phyloP scores from a whole-genome alignment of 2,888 invertebrate species.

The Melangyna quadrimaculata region DNA sequence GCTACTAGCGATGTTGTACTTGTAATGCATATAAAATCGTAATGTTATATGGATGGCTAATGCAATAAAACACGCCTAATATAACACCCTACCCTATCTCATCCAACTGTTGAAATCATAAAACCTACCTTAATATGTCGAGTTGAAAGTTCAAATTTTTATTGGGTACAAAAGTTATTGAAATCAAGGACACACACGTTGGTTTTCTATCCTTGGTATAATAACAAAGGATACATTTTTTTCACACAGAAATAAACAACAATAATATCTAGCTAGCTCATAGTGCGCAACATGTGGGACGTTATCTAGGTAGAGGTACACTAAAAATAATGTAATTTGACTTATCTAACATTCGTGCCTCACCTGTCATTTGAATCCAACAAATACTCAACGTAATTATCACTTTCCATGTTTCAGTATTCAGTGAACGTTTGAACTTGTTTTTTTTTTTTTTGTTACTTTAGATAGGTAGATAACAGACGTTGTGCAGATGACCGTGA shows the following conservation, averaged over 20 bases:
- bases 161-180: too few species aligned
- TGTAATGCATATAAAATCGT: too few species aligned
- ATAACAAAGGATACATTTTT: not conserved
- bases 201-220: too few species aligned
- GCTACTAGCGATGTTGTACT: too few species aligned
- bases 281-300: not conserved
- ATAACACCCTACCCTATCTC: too few species aligned
- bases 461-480: not conserved
- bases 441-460: not conserved
- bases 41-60: too few species aligned
- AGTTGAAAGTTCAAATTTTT: too few species aligned
- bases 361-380: conserved; percentile 52
- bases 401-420: conserved; percentile 42
- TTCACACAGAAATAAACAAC: not conserved
- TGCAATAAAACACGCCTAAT: too few species aligned
- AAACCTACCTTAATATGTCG: too few species aligned
- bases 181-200: too few species aligned
- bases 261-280: not conserved
- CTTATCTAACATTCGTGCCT: not conserved
- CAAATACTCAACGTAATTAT: conserved; percentile 50
- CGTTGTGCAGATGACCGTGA: not conserved
- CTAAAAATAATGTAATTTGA: not conserved
- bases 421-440: not conserved
- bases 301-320: not conserved
- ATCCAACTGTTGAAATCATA: too few species aligned